Evolutionary conservation across 2,888 invertebrate genomes (phyloP), one percentile per base, ranked within the genome.

Genomic region (Hoplodrina blanda): DNA sequence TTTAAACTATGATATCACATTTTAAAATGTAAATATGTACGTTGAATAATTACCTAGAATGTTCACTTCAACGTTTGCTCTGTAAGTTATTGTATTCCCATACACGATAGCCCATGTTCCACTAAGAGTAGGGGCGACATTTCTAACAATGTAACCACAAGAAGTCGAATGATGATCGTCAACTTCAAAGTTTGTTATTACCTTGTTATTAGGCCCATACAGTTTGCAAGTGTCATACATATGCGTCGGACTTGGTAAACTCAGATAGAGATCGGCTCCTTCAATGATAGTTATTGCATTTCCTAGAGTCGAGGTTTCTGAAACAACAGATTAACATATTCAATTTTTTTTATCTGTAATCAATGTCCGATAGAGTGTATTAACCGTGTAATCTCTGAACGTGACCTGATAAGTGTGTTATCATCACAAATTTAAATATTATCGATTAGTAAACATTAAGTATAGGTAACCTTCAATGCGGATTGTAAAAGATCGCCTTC

Each of bases 21-120:
- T 41, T 41, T 41, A 41, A 41, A 41, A 13, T 17, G 46, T 46
- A 17, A 6, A 15, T 17, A 4, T 13, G 4, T 15, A 46, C n/a
- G n/a, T 17, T 17, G 17, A 46, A 46, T 41, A 5, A 54, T 92
- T 91, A 94, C 93, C 92, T 76, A 82, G 78, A 25, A 94, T 90
- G 60, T 68, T 81, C 4, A 94, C 89, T 30, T 80, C 52, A 68
- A 92, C 83, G 19, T 75, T 68, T 2, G 92, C 92, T 83, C 78
- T 89, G 69, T 91, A 90, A 44, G 80, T 78, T 3, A 91, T 90
- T 69, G 64, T 80, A n/a, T 82, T 76, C 72, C 92, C 94, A 73
- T 89, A 93, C 2, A 81, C 76, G 60, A 95, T 94, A 50, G 84
- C 76, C 94, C 94, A 95, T 19, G 62, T 67, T 62, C 95, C 95